These are phyloP conservation scores for Caradrina clavipalpis DNA, from an alignment of 2,888 invertebrate genomes.

Conservation along the genomic window DNA sequence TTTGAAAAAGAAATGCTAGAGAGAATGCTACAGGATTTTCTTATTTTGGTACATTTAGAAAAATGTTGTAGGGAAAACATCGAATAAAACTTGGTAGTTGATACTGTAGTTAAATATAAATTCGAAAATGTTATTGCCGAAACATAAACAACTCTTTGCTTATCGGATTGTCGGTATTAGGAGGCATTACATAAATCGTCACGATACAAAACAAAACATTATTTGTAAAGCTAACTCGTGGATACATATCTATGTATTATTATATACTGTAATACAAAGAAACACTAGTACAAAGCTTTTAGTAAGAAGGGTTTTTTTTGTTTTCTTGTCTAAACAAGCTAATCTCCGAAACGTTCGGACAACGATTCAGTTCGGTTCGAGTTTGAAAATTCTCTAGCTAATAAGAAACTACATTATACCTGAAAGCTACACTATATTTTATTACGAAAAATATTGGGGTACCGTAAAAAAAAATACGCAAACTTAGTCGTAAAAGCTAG, in stretches of 20 bases:
- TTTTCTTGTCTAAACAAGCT: too few relatives aligned
- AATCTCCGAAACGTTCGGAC: too few relatives aligned
- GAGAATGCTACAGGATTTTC: neutral
- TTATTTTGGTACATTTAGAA: slow-evolving; percentile 3
- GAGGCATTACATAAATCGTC: slow-evolving; percentile 19
- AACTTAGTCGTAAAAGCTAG: too few relatives aligned
- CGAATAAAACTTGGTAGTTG: neutral
- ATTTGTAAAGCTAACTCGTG: slow-evolving; percentile 5
- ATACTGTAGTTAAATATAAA: neutral
- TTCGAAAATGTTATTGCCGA: slow-evolving; percentile 15
- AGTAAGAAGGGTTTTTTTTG: too few relatives aligned
- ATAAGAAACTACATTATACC: too few relatives aligned
- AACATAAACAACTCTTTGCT: slow-evolving; percentile 19
- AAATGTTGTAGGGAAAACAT: neutral
- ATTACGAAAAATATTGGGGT: too few relatives aligned
- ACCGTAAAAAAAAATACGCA: too few relatives aligned
- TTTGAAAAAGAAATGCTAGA: neutral
- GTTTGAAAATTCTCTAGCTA: too few relatives aligned
- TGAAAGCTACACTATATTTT: too few relatives aligned
- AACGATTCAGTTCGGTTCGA: too few relatives aligned
- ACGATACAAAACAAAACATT: slow-evolving; percentile 5
- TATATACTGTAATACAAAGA: too few relatives aligned
- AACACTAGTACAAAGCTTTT: too few relatives aligned
- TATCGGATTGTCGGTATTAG: slow-evolving; percentile 30
- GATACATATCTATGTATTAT: neutral